Evolutionary conservation across 2,113 vertebrate species (phyloP), one percentile per base, ranked within the genome.

Genomic region (Sapayoa aenigma): DNA sequence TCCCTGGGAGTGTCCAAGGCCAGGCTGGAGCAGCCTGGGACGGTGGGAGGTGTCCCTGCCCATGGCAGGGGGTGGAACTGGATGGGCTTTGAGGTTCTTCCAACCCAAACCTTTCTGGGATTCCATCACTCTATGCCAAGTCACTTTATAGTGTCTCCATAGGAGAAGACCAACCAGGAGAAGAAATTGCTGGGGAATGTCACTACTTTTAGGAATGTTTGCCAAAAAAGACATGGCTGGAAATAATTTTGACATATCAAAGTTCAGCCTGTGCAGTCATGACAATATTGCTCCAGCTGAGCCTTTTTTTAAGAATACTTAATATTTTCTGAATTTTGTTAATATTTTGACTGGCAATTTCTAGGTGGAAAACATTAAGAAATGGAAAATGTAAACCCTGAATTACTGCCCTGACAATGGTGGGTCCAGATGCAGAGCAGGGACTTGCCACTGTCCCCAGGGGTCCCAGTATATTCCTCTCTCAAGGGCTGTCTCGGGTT

Each of bases 191-290:
- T 25, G 52, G n/a, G 79, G 46, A 35, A 12, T 3, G n/a, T 4
- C 13, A 0, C 47, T 1, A 7, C 2, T 30, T 50, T 12, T 0
- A 14, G 59, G 68, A 27, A 1, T 5, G 2, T 65, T 69, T 56
- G 42, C 72, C 55, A 6, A 3, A 47, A 14, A n/a, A 19, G 8
- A 41, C 2, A 42, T 25, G 52, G 3, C 28, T 0, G 0, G 50
- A 7, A 31, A 17, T 6, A 6, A 1, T 11, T 8, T 11, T 1
- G 15, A 18, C 1, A 2, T 22, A 15, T 0, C 1, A 3, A 0
- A 15, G 74, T 7, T 46, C 30, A 1, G 16, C 2, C 67, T 11
- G 13, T 62, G 79, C 28, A 17, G 14, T 16, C 19, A 56, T 69
- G 91, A 60, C 2, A 44, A 2, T 5, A 0, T 1, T 12, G 66